These are phyloP conservation scores for Notamacropus eugenii DNA, from an alignment of 2,797 vertebrate genomes.

Conservation along the genomic window DNA sequence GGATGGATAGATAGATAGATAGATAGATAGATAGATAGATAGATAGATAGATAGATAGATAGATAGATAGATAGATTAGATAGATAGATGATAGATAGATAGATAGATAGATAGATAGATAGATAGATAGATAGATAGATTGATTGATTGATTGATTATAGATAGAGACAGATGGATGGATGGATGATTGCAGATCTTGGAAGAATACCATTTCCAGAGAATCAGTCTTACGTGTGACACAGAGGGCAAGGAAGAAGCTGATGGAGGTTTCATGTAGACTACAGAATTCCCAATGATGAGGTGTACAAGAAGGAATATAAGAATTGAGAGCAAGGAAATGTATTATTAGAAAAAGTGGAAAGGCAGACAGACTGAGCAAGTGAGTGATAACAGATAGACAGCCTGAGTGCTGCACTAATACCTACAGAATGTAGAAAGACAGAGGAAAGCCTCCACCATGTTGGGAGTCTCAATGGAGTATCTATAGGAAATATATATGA, in stretches of 20 bases:
- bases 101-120: neutral
- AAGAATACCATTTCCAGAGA: neutral
- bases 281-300: neutral
- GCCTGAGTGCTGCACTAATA: neutral
- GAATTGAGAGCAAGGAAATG: neutral
- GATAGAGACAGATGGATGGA: neutral
- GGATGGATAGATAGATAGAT: neutral
- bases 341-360: neutral
- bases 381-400: neutral
- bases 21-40: neutral
- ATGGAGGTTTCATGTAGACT: neutral
- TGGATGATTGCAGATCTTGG: neutral
- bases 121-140: neutral
- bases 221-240: neutral
- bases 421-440: neutral
- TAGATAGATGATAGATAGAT: too few relatives aligned
- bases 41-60: neutral
- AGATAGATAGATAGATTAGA: too few relatives aligned
- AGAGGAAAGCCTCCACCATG: neutral
- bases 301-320: neutral
- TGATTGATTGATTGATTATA: too few relatives aligned
- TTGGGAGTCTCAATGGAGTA: too few relatives aligned
- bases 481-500: neutral
- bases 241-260: neutral
- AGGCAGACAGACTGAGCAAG: neutral